Evolutionary conservation across 1,140 invertebrate species (phyloP).

Genomic region (Drosophila bipectinata): DNA sequence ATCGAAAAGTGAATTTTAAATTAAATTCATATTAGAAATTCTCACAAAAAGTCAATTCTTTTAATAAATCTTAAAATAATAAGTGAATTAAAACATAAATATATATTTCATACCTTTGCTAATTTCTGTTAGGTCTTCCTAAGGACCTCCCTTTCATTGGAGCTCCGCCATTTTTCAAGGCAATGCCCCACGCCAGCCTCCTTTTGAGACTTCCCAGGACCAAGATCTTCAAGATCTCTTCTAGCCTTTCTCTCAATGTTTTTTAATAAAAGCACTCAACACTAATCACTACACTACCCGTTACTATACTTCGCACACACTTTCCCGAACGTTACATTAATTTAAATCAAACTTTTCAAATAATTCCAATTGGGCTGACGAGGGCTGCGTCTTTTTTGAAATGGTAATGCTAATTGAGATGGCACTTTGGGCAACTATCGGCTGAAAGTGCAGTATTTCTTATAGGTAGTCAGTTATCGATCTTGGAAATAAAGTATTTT

Average conservation of each 20-base stretch:
- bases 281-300: neutral
- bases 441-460: neutral
- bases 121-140: too few species aligned
- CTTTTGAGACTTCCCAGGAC: neutral
- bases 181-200: too few species aligned
- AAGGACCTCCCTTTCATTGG: too few species aligned
- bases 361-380: neutral
- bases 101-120: too few species aligned
- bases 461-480: neutral
- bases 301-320: neutral
- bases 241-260: neutral
- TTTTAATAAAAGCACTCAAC: neutral
- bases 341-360: neutral
- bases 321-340: neutral
- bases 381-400: neutral
- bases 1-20: slow-evolving; percentile 34
- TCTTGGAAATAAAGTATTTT: neutral
- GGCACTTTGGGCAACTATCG: too few species aligned
- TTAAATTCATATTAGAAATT: slow-evolving; percentile 21
- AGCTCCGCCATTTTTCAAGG: too few species aligned
- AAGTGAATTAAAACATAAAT: too few species aligned
- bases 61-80: too few species aligned
- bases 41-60: too few species aligned
- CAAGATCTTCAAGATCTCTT: neutral
- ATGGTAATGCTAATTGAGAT: too few species aligned